Evolutionary conservation across 2,888 invertebrate genomes (phyloP).

Genomic region (Platynereis dumerilii): DNA sequence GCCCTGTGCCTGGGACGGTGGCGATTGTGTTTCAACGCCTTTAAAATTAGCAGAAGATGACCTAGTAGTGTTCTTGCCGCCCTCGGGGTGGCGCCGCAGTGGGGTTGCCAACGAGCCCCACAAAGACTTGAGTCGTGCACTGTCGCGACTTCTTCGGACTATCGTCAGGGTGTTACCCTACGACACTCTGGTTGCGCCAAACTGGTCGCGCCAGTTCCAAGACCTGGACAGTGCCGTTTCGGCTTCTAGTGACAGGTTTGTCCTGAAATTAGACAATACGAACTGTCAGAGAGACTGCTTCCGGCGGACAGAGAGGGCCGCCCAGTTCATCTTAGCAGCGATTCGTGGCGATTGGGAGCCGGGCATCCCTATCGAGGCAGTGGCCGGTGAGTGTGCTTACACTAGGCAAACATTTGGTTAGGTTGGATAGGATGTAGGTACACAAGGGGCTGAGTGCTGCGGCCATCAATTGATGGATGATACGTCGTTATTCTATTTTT

Average conservation of each 20-base stretch:
- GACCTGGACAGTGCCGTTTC: slow-evolving; percentile 1
- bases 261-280: slow-evolving; percentile 33
- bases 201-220: slow-evolving; percentile 1
- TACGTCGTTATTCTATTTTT: neutral
- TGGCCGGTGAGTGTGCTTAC: slow-evolving; percentile 28
- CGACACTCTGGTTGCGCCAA: slow-evolving; percentile 13
- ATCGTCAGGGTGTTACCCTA: slow-evolving; percentile 29
- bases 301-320: slow-evolving; percentile 23
- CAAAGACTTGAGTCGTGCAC: slow-evolving; percentile 23
- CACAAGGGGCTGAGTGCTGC: too few relatives aligned
- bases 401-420: too few relatives aligned
- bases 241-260: neutral
- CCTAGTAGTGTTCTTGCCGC: slow-evolving; percentile 24
- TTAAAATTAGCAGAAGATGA: slow-evolving; percentile 30
- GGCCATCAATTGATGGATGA: neutral
- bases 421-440: too few relatives aligned
- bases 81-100: slow-evolving; percentile 6
- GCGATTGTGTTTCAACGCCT: slow-evolving; percentile 29
- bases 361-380: slow-evolving; percentile 27
- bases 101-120: slow-evolving; percentile 11
- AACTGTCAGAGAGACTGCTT: slow-evolving; percentile 30
- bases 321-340: slow-evolving; percentile 27
- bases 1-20: slow-evolving; percentile 34
- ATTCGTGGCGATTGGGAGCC: slow-evolving; percentile 31
- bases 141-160: slow-evolving; percentile 31